These are phyloP conservation scores for Manis javanica DNA, from an alignment of 2,797 vertebrate genomes.

Conservation along the genomic window DNA sequence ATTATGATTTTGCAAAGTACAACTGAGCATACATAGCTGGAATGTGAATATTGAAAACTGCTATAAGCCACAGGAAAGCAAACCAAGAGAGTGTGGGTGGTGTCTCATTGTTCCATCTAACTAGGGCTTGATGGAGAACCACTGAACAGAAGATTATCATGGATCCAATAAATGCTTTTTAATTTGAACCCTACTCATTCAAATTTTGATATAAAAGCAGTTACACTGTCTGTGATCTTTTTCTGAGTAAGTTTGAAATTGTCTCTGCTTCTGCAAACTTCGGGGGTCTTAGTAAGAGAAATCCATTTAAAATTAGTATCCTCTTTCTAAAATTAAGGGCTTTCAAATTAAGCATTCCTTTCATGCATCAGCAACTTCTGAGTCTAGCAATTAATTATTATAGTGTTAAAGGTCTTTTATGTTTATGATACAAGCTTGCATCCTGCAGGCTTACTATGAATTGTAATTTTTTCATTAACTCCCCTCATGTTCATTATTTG, in stretches of 20 bases:
- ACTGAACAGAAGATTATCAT: neutral
- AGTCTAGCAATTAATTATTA: slow-evolving; percentile 75
- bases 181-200: neutral
- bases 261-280: slow-evolving; percentile 56
- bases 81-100: neutral
- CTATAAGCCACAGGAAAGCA: neutral
- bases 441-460: slow-evolving; percentile 67
- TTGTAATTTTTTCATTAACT: slow-evolving; percentile 78
- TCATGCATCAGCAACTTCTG: slow-evolving; percentile 65
- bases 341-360: slow-evolving; percentile 64
- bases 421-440: slow-evolving; percentile 58
- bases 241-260: slow-evolving; percentile 40
- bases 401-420: slow-evolving; percentile 78
- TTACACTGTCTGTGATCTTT: neutral
- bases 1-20: neutral
- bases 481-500: slow-evolving; percentile 75
- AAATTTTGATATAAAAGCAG: slow-evolving; percentile 47
- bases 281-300: neutral
- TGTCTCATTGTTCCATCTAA: neutral
- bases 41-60: neutral
- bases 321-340: slow-evolving; percentile 46
- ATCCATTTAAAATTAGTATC: slow-evolving; percentile 53
- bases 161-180: neutral
- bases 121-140: neutral
- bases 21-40: neutral